Evolutionary conservation across 1,140 invertebrate genomes (phyloP), one percentile per base, ranked within the genome.

Genomic region (Meloidogyne exigua): DNA sequence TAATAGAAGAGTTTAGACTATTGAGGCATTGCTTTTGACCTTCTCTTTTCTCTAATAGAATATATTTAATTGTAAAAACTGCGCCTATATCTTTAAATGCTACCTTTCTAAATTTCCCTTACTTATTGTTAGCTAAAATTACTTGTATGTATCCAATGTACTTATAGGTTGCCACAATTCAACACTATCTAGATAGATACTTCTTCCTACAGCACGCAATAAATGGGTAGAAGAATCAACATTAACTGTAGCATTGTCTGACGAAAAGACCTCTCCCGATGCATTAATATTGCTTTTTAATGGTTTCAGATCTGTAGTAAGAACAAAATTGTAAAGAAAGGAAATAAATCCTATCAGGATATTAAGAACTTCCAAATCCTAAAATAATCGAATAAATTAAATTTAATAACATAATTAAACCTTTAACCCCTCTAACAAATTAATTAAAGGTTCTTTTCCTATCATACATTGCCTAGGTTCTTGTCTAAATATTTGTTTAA

Each of bases 391-490:
- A 9, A 32, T 32, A 25, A 36, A 32, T 18, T 18, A 42, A 68
- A n/a, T n/a, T 68, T n/a, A 32, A 36, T 36, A 64, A 26, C n/a
- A 2, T 28, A 26, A 11, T n/a, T 1, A 11, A 32, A 76, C 75
- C 49, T 76, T 76, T n/a, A 76, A 49, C 3, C 39, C 57, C n/a
- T 62, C 57, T 26, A 76, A 26, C 21, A 76, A 76, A 15, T 57
- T 67, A 13, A 76, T n/a, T 15, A 76, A 68, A 25, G 36, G n/a
- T 36, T 49, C 36, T 39, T 63, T 72, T 32, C 23, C 65, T 25
- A 76, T 49, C 69, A 76, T 32, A 36, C 26, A 36, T 26, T 57
- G 66, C 21, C 71, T 73, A 21, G 28, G 65, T 13, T 73, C 71
- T 3, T 64, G 15, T 18, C 71, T 73, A 32, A 73, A 73, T 4